Evolutionary conservation across 2,797 vertebrate species (phyloP), one percentile per base, ranked within the genome.

Genomic region (Microcaecilia unicolor): DNA sequence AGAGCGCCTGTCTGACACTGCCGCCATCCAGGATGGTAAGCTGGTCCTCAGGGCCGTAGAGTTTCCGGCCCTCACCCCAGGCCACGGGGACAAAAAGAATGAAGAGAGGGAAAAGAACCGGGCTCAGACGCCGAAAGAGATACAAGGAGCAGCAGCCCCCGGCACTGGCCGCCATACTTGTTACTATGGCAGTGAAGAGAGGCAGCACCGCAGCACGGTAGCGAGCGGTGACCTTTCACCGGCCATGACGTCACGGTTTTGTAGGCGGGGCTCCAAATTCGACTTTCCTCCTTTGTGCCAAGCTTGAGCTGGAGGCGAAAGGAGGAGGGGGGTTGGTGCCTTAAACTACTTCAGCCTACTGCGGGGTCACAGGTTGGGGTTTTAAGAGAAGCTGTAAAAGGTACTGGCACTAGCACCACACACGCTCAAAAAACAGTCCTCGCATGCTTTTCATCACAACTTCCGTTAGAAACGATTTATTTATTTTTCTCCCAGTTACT

Each of bases 11-110:
- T 54, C 75, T 74, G 34, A 91, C 56, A 44, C 62, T 80, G 27
- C 70, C 39, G 64, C 81, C 69, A 65, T 61, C 70, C 67, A 97
- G 78, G 61, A 92, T 78, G 41, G 79, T 65, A 64, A 94, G 66
- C 28, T 85, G 80, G 52, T 93, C 91, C 40, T 81, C 64, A 6
- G 74, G 58, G 52, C 52, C 61, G 48, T 93, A 96, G 9, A 96
- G 61, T 20, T 62, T 51, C 4, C 46, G 51, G 21, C 55, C 45
- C 7, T 25, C 25, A 23, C 32, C 31, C 14, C 31, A 10, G 11
- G 42, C 33, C 15, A 37, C 8, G 16, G 5, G 10, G 20, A 22
- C 17, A 22, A 23, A 22, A 22, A 5, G 10, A 20, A 22, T 17
- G 22, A 23, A 22, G 22, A 11, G 9, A 31, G 37, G 26, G 28